These are phyloP conservation scores for Cryptocephalus moraei DNA, from an alignment of 2,888 invertebrate genomes.

Conservation along the genomic window DNA sequence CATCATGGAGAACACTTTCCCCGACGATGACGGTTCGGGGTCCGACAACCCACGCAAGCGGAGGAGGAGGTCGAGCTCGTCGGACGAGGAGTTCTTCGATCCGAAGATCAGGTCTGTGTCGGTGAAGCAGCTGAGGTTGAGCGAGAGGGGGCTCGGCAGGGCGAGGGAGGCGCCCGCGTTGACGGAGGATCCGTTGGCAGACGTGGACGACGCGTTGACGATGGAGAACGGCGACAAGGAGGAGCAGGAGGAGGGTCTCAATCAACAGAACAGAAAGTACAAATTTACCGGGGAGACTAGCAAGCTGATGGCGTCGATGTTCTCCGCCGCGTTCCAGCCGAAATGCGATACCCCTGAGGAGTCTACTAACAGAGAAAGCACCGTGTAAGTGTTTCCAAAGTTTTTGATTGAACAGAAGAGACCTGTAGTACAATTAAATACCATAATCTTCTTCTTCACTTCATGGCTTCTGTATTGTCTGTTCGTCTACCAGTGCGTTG, in stretches of 20 bases:
- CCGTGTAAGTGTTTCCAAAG: no score
- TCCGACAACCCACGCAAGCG: neutral
- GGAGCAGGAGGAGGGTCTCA: neutral
- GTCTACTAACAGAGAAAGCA: neutral
- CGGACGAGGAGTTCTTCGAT: no score
- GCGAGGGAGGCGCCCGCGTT: no score
- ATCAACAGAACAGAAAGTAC: constrained; percentile 8
- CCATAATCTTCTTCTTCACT: no score
- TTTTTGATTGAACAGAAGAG: no score
- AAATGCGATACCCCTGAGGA: neutral
- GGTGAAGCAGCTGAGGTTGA: neutral
- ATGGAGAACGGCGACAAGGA: neutral
- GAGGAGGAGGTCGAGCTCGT: no score
- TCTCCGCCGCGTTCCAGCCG: constrained; percentile 8
- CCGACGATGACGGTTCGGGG: neutral
- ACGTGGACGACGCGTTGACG: no score
- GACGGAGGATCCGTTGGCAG: no score
- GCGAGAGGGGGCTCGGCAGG: no score
- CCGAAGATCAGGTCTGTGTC: neutral
- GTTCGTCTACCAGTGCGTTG: no score
- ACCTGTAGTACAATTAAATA: no score
- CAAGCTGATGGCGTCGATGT: constrained; percentile 17
- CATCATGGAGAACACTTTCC: constrained; percentile 10
- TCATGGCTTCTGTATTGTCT: no score
- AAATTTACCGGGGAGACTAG: constrained; percentile 16